phyloP scores from a whole-genome alignment of 2,888 invertebrate species.

The Macrosoma leucophasiata region DNA sequence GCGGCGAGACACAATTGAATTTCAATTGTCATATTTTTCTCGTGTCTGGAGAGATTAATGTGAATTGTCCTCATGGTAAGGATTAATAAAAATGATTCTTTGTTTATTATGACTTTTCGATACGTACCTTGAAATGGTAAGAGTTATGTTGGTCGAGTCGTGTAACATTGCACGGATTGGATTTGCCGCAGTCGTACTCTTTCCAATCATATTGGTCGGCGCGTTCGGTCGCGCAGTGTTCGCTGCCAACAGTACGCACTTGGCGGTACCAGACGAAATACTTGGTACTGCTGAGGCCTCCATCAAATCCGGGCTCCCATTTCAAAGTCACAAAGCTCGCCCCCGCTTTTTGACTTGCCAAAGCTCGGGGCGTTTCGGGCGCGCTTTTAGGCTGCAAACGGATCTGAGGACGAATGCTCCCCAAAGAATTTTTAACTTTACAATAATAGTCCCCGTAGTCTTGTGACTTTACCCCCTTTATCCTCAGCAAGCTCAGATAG shows the following conservation, averaged over 20 bases:
- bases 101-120: too few relatives aligned
- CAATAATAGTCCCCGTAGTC: constrained; percentile 96
- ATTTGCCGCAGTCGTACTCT: constrained; percentile 89
- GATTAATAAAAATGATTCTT: constrained; percentile 18
- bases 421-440: constrained; percentile 88
- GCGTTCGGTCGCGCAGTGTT: constrained; percentile 46
- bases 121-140: constrained; percentile 88
- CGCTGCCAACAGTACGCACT: constrained; percentile 70
- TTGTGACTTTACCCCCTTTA: constrained; percentile 84
- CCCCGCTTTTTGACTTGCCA: constrained; percentile 83
- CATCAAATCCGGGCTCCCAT: constrained; percentile 95
- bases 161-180: constrained; percentile 92
- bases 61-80: neutral
- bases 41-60: too few relatives aligned
- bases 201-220: constrained; percentile 80
- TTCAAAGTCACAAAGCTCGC: constrained; percentile 86
- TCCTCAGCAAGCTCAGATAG: constrained; percentile 84
- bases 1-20: too few relatives aligned
- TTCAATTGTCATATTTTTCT: too few relatives aligned
- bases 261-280: constrained; percentile 90
- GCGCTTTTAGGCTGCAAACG: constrained; percentile 90
- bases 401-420: constrained; percentile 84
- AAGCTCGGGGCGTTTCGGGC: constrained; percentile 86
- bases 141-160: constrained; percentile 90
- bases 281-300: constrained; percentile 89